Base-by-base conservation (phyloP, 2,888 invertebrate species). In the Schizotus pectinicornis region DNA sequence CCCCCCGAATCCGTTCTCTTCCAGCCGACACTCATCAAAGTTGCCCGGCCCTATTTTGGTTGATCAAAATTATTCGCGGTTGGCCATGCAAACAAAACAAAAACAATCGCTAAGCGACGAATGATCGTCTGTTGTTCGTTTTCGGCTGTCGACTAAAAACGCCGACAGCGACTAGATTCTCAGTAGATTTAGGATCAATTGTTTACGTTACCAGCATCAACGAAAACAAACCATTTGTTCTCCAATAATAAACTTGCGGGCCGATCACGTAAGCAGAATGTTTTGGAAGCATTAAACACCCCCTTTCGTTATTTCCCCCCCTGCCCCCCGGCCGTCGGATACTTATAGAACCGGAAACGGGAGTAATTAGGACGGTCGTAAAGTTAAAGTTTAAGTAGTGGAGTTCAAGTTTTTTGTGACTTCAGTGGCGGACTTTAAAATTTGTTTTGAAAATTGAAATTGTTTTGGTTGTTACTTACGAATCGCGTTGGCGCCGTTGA, bases 1-100 rank as follows among this genome's bases (percentile, higher is more conserved):
- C 87, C 86, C 69, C 87, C 87, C 59, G 87, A 87, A 71, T 84
- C 85, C 76, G 86, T 87, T 80, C 86, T 84, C 77, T 82, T 81
- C 80, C 85, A 85, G 75, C 86, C 86, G 79, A 84, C 85, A 81
- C 85, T 85, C 84, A 87, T 86, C 56, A 72, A 74, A 50, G 6
- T 38, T 33, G n/a, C n/a, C 12, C 1, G 12, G n/a, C 3, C n/a
- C 2, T 7, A 6, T 46, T 35, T 14, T 35, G 7, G 11, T n/a
- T 34, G n/a, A 46, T 14, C 12, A 14, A 37, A 39, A 6, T 9
- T 51, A 42, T 46, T 47, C 35, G 39, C 22, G 22, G 5, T 5
- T 3, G 22, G 22, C 22, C 3, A 5, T 2, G 22, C 3, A 3
- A 22, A 22, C 5, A 2, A 5, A 22, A 22, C 2, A 22, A 3